Evolutionary conservation across 2,113 vertebrate genomes (phyloP), one percentile per base, ranked within the genome.

Genomic region (Antigone vipio): DNA sequence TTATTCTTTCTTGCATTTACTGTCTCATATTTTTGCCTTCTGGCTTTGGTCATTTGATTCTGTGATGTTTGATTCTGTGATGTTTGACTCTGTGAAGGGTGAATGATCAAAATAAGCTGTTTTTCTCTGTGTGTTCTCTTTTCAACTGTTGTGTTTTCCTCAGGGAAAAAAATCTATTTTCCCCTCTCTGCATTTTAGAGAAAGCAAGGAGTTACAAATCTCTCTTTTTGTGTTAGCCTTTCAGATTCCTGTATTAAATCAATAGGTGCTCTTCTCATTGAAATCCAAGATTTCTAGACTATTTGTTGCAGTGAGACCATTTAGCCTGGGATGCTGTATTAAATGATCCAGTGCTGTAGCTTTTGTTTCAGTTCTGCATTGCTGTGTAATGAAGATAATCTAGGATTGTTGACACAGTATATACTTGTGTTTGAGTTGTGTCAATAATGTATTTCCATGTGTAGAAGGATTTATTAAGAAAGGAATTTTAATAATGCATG

Each of bases 401-500:
- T 71, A 93, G 58, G 71, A 76, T 32, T 75, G 74, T 79, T 89
- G 93, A 93, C 56, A 86, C 26, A 66, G n/a, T 19, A 13, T 85
- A 42, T 73, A 56, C 44, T 85, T 82, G 38, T 88, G 7, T 93
- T 94, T 85, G 68, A 84, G 53, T 68, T 85, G 47, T 96, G 62
- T 95, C 88, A 94, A 29, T 92, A 84, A 83, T 91, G n/a, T 56
- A 64, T 73, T 97, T 95, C 44, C 56, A 77, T 67, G 12, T 89
- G 47, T 85, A 77, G 67, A 73, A 93, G 73, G 18, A 92, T 77
- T 92, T 12, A 66, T 80, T 68, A 71, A 38, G 62, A 79, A 88
- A 84, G 45, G 9, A 71, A 50, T 80, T 91, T 94, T 89, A 95
- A 80, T 94, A 64, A 62, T 79, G 21, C 35, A 66, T 62, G 45